Percentiles rank a stretch among this genome's conserved stretches.
phyloP scores from a whole-genome alignment of 2,113 vertebrate genomes.

The Micromys minutus region DNA sequence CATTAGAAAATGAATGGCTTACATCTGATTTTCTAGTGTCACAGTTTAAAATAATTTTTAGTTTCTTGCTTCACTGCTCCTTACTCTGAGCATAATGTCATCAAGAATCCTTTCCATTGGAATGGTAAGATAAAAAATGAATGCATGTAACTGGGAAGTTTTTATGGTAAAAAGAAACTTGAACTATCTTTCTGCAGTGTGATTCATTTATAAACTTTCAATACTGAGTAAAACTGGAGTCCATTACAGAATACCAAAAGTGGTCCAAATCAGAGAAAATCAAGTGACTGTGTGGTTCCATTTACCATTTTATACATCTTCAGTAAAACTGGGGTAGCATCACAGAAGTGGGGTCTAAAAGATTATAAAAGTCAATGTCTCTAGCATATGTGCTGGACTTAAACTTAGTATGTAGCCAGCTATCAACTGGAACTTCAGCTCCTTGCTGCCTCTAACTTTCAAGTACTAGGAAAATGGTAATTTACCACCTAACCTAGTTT shows the following conservation, averaged over 20 bases:
- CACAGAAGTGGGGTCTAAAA: no score
- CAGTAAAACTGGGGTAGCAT: no score
- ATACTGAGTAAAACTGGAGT: not conserved
- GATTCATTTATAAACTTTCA: not conserved
- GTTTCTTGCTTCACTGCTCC: not conserved
- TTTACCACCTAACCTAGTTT: not conserved
- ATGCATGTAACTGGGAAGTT: not conserved
- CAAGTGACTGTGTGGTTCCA: not conserved
- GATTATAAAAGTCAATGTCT: not conserved
- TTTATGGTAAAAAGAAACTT: not conserved
- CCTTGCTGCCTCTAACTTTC: not conserved
- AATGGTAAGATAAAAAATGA: not conserved
- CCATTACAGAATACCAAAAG: not conserved
- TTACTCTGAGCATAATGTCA: not conserved
- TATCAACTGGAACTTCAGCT: not conserved
- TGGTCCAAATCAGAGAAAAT: not conserved
- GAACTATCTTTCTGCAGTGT: not conserved
- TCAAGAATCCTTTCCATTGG: not conserved
- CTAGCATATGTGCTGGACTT: not conserved
- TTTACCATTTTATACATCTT: not conserved
- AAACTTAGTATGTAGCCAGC: no score
- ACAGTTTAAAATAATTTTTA: constrained; percentile 11
- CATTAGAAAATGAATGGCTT: not conserved
- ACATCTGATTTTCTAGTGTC: not conserved
- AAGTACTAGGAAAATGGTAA: not conserved